Percentiles rank a stretch among this genome's conserved stretches.
These are phyloP conservation scores for Phyllostomus hastatus DNA, from an alignment of 2,113 vertebrate genomes.

Conservation along the genomic window DNA sequence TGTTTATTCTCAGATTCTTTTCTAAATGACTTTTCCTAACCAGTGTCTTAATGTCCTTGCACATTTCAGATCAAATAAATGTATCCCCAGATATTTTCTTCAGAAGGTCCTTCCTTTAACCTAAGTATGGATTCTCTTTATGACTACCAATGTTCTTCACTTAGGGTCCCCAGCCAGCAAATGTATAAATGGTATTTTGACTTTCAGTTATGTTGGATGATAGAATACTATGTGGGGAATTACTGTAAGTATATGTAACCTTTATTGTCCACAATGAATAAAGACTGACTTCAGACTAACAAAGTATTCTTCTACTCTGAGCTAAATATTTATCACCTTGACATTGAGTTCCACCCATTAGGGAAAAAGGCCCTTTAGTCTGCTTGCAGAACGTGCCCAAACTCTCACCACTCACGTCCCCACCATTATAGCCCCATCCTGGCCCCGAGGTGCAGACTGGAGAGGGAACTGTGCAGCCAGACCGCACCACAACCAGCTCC, in stretches of 20 bases:
- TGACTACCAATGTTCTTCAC: background rate
- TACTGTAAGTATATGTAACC: background rate
- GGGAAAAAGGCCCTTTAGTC: background rate
- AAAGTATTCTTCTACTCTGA: background rate
- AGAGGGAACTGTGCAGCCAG: background rate
- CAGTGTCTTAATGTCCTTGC: background rate
- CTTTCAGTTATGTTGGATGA: background rate
- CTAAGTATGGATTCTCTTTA: background rate
- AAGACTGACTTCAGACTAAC: background rate
- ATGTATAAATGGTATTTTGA: background rate
- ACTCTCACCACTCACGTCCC: background rate
- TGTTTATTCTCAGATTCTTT: background rate
- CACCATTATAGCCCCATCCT: background rate
- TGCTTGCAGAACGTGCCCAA: background rate
- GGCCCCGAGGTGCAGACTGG: background rate
- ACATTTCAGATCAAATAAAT: constrained; percentile 28
- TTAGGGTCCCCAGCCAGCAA: background rate
- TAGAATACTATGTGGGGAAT: constrained; percentile 3
- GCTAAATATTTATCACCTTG: background rate
- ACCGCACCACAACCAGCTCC: background rate
- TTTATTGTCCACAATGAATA: background rate
- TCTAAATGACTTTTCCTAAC: background rate
- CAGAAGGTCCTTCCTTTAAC: background rate
- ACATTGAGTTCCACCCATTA: background rate
- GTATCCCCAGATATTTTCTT: background rate